Evolutionary conservation across 2,797 vertebrate genomes (phyloP), one percentile per base, ranked within the genome.

Genomic region (Cheirogaleus major): DNA sequence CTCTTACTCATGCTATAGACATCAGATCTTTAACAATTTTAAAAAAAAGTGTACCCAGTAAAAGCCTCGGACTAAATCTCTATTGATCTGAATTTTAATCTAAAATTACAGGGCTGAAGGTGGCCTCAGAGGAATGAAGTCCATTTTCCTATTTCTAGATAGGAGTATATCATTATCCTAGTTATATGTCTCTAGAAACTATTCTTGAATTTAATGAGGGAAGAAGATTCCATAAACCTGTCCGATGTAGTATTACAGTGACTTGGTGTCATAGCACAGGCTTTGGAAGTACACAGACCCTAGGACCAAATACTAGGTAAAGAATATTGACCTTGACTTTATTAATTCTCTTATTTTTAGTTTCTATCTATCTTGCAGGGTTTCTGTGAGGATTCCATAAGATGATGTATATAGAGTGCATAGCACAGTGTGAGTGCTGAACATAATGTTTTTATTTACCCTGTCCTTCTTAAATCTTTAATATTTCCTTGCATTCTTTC

Each of bases 11-110:
- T 79, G 20, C 50, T 92, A 55, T 4, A 67, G 57, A n/a, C 35
- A 45, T 83, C 38, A 88, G 23, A 87, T 88, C 9, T 85, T 93
- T 92, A 75, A 89, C 83, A 23, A 89, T 95, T 89, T 52, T 59
- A 91, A 73, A 75, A 65, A 38, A 93, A 75, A 86, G 73, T 43
- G 7, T 81, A 27, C n/a, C 22, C 82, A 86, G 23, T 95, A 95
- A 93, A 96, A 97, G 55, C 59, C 43, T 84, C 63, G n/a, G 43
- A 70, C 32, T 95, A 82, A 89, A 87, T 70, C 43, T 95, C 27
- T 81, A 67, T 76, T 93, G 63, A 88, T 91, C 43, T 73, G n/a
- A 94, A 89, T 89, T 95, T 93, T 95, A 94, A 96, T 69, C 63
- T 95, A 69, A 92, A 96, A 89, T 92, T 90, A 79, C 23, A 87